A percentile compares a stretch with the other conserved stretches of the same genome.
Conservation (phyloP, 2,797 vertebrate genomes). For the Helostoma temminkii region DNA sequence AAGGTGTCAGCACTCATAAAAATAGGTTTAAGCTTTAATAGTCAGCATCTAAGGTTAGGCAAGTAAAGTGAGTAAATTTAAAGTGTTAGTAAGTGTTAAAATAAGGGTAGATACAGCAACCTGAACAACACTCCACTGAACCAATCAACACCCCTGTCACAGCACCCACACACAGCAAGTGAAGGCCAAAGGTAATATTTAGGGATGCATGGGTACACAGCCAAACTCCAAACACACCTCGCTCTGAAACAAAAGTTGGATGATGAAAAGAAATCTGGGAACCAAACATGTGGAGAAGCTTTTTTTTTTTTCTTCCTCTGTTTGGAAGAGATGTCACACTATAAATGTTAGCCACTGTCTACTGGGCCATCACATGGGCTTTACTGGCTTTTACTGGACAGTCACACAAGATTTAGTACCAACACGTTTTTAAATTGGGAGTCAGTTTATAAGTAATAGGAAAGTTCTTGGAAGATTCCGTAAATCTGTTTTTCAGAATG, state of each 20-base stretch:
- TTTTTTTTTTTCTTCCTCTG: constrained; percentile 23
- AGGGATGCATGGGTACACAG: constrained; percentile 62
- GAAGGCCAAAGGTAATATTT: constrained; percentile 63
- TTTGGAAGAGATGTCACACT: constrained; percentile 42
- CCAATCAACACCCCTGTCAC: constrained; percentile 6
- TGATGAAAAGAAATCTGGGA: constrained; percentile 38
- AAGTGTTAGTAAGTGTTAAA: constrained; percentile 21
- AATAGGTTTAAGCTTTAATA: constrained; percentile 38
- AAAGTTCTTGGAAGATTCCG: background rate
- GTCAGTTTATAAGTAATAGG: background rate
- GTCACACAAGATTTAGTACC: constrained; percentile 8
- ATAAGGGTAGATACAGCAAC: background rate
- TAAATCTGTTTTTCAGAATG: constrained; percentile 43
- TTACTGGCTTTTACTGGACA: constrained; percentile 27
- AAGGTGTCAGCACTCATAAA: constrained; percentile 48
- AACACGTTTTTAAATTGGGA: background rate
- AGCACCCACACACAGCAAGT: constrained; percentile 34
- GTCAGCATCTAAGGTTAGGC: constrained; percentile 43
- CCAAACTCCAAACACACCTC: constrained; percentile 68
- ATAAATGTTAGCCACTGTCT: constrained; percentile 68
- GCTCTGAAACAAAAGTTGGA: constrained; percentile 59
- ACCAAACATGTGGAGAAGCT: constrained; percentile 37
- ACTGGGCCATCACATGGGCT: constrained; percentile 38
- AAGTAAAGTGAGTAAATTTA: background rate
- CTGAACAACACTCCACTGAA: constrained; percentile 22